Evolutionary conservation across 2,113 vertebrate genomes (phyloP), one percentile per base, ranked within the genome.

Genomic region (Tinamus guttatus): DNA sequence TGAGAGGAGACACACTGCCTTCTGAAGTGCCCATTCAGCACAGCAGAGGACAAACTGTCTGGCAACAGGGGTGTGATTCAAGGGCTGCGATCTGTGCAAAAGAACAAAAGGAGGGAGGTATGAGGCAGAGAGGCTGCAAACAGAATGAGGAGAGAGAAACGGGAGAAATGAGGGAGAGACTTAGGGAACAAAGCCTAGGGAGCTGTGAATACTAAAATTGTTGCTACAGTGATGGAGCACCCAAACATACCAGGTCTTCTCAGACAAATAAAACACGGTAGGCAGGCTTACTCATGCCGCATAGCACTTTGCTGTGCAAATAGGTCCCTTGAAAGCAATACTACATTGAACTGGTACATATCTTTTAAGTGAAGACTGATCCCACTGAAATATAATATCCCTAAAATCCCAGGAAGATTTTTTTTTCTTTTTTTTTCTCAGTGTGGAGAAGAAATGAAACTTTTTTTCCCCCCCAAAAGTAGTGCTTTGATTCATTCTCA

Each of bases 41-140:
- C 79, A 2, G 2, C 90, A 45, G 94, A 94, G 92, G 75, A 93
- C 89, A 95, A 95, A 81, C 94, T 17, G 32, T 75, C 85, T 90
- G 89, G 91, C 92, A 94, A 92, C 82, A 74, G 85, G 89, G 65
- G 12, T 68, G 85, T 28, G 88, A 91, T 74, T 91, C 89, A 30
- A 85, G 78, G 87, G 79, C 83, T 49, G 49, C 49, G 49, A 49
- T 19, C 24, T 8, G 27, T 5, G 11, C 68, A 43, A 51, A 78
- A 84, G 73, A 96, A 81, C 76, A 90, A 93, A 93, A 84, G 89
- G 40, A 68, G 12, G 51, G 82, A 74, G 40, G 54, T 7, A 17
- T 59, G 40, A 86, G 27, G 19, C 27, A 41, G 77, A 78, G 49
- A 56, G 71, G 41, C n/a, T 51, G 76, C 36, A 27, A 64, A 49